Base-by-base conservation (phyloP, 2,113 vertebrate species). In the Eidolon helvum region DNA sequence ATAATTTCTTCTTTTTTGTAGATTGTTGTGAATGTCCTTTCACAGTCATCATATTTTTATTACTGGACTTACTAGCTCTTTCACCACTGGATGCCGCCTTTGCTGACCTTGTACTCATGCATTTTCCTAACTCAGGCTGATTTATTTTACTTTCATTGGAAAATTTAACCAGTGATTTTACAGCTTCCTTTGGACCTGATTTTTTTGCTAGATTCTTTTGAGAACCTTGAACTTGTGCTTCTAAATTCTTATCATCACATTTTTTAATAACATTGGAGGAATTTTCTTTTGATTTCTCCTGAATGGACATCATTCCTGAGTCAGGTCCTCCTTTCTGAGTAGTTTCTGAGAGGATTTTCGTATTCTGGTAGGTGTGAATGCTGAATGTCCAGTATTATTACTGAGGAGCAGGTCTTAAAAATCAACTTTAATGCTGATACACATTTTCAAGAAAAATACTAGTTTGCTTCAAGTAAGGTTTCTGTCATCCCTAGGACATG, bases 51-150 rank as follows among this genome's bases (percentile, higher is more conserved):
- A n/a, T 87, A 90, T 55, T 98, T 97, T 97, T 97, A 93, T 61
- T 93, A 93, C 55, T 48, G 68, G 96, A 89, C 85, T 90, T 97
- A 75, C 92, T 87, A 63, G 75, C 19, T 92, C 53, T 28, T 93
- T 97, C 98, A 90, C 90, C 96, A 96, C 5, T 97, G 2, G 57
- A 97, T 19, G 75, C 88, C 28, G 96, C 45, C 4, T 63, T 96
- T 92, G 94, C 87, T 55, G 98, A 98, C 78, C 98, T 98, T 5
- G 98, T 99, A 95, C 87, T 95, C 98, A 98, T 98, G 18, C 97
- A 97, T 14, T 4, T 96, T 96, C 87, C 98, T 35, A 95, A 77
- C 75, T 98, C 97, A 97, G 95, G 63, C 26, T 98, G 96, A 92
- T 10, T 92, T 91, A 77, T 61, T 78, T 85, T 95, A 96, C 48